These are phyloP conservation scores for Nymphicus hollandicus DNA, from an alignment of 2,113 vertebrate genomes.

Conservation along the genomic window DNA sequence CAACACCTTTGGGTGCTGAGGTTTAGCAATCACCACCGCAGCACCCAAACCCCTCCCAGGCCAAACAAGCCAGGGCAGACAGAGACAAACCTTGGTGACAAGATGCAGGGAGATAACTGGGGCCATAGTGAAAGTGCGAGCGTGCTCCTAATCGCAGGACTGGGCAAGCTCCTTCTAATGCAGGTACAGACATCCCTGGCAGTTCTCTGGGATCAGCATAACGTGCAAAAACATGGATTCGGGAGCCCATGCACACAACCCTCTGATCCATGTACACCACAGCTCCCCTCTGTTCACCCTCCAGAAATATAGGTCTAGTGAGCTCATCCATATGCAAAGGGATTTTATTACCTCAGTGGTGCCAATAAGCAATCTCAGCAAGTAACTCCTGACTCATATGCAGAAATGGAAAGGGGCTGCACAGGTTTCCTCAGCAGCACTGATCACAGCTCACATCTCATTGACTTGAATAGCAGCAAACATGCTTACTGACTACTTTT, in stretches of 20 bases:
- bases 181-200: not conserved
- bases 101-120: not conserved
- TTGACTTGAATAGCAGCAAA: not conserved
- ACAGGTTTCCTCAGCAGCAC: fast-evolving
- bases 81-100: not conserved
- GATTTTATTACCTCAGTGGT: not conserved
- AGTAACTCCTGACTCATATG: not conserved
- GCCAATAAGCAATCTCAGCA: not conserved
- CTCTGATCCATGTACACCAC: not conserved
- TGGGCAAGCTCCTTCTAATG: not conserved
- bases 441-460: not conserved
- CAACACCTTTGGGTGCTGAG: fast-evolving
- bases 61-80: not conserved
- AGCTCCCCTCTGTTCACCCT: not conserved
- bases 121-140: fast-evolving
- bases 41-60: not conserved
- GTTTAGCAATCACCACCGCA: not conserved
- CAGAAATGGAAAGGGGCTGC: not conserved
- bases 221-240: not conserved
- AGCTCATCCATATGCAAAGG: not conserved
- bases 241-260: fast-evolving
- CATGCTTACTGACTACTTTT: not conserved
- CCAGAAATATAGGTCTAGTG: not conserved
- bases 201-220: fast-evolving
- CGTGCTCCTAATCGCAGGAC: not conserved